A percentile compares a stretch with the other conserved stretches of the same genome.
These are phyloP conservation scores for Sphyrna mokarran DNA, from an alignment of 2,113 vertebrate species.

Conservation along the genomic window DNA sequence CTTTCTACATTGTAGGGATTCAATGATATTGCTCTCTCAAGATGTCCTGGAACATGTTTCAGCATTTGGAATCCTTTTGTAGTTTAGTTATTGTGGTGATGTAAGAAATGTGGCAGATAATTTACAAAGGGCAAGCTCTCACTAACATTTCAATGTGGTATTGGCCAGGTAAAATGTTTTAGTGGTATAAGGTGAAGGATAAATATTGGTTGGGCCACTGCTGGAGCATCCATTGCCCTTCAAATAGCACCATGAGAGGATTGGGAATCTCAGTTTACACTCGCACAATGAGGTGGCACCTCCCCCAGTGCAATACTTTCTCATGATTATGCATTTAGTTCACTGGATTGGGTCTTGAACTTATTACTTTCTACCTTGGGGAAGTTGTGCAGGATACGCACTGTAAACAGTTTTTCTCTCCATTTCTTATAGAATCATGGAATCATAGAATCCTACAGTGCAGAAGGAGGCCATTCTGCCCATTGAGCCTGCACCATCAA, in stretches of 20 bases:
- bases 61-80: no score
- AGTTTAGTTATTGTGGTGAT: no score
- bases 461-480: no score
- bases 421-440: not conserved
- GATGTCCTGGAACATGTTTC: no score
- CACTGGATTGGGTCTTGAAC: not conserved
- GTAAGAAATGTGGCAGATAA: no score
- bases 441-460: no score
- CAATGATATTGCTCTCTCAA: no score
- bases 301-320: not conserved
- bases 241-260: not conserved
- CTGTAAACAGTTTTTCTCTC: not conserved
- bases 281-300: not conserved
- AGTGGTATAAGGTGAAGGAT: no score
- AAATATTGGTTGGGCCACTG: not conserved
- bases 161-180: not conserved
- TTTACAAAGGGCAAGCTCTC: not conserved
- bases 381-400: not conserved
- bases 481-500: no score
- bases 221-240: not conserved
- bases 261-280: not conserved
- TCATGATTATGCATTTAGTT: not conserved
- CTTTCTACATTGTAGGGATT: no score
- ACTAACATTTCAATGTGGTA: not conserved
- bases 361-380: not conserved